phyloP scores from a whole-genome alignment of 2,888 invertebrate species.

The Acanthococcus lagerstroemiae region DNA sequence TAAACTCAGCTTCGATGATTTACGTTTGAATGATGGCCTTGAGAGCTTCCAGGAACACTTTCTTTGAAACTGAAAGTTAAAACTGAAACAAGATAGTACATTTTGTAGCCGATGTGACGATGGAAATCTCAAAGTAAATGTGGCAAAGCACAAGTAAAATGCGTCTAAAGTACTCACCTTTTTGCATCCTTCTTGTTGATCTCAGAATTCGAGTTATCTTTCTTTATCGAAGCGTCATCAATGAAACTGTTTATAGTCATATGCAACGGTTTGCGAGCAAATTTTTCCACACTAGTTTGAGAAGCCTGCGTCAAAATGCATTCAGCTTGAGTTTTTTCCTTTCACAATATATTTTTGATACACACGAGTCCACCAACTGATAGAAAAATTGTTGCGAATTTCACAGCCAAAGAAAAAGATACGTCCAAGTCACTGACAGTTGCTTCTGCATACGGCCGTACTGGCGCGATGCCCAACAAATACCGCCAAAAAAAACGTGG shows the following conservation, averaged over 20 bases:
- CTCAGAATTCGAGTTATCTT: constrained; percentile 11
- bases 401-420: background rate
- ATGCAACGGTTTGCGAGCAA: constrained; percentile 4
- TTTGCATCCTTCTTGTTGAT: constrained; percentile 20
- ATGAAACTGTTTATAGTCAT: constrained; percentile 21
- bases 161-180: background rate
- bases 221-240: constrained; percentile 4
- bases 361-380: too few relatives aligned
- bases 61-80: constrained; percentile 39
- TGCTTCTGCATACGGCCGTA: background rate
- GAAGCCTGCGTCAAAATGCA: too few relatives aligned
- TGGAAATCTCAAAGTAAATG: too few relatives aligned
- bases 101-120: too few relatives aligned
- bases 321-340: too few relatives aligned
- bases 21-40: constrained; percentile 60
- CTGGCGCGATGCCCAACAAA: too few relatives aligned
- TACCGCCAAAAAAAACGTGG: too few relatives aligned
- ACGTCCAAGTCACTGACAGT: background rate
- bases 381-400: too few relatives aligned
- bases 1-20: constrained; percentile 40
- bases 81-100: background rate
- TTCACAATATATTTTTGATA: too few relatives aligned
- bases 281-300: constrained; percentile 19
- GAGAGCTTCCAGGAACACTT: constrained; percentile 67
- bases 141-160: background rate